These are phyloP conservation scores for Pseudomyrmex sp. DNA, from an alignment of 1,140 invertebrate genomes.

Conservation along the genomic window DNA sequence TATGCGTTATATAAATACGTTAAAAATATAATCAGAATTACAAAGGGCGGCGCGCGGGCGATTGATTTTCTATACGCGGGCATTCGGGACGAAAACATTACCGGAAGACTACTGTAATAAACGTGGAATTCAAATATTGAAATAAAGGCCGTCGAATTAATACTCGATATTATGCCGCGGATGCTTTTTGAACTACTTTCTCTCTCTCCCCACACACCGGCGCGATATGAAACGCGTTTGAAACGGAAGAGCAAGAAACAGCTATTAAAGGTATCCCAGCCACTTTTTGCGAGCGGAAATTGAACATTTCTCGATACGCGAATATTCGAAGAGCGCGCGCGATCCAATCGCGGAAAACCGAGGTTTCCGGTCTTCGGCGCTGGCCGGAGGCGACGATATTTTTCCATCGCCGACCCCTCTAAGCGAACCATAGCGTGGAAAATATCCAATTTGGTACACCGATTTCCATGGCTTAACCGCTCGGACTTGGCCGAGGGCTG, in stretches of 20 bases:
- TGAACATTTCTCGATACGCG: constrained; percentile 54
- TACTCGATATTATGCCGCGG: constrained; percentile 50
- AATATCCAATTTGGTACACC: constrained; percentile 74
- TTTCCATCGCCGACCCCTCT: constrained; percentile 58
- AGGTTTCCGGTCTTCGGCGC: constrained; percentile 58
- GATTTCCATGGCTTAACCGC: constrained; percentile 69
- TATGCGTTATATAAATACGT: no score
- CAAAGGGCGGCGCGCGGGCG: not conserved
- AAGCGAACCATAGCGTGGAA: constrained; percentile 65
- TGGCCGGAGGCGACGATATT: constrained; percentile 69
- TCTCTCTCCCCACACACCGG: constrained; percentile 9
- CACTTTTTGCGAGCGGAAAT: constrained; percentile 47
- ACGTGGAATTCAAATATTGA: constrained; percentile 59
- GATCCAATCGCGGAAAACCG: constrained; percentile 70
- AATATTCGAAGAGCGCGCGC: constrained; percentile 60
- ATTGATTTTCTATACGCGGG: constrained; percentile 28
- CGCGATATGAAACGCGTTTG: constrained; percentile 39
- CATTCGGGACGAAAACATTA: constrained; percentile 39
- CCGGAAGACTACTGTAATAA: constrained; percentile 49
- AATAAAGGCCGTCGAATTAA: constrained; percentile 54
- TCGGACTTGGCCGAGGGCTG: constrained; percentile 68
- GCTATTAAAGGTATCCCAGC: constrained; percentile 60
- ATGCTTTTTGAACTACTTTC: constrained; percentile 52
- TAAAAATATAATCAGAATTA: not conserved
- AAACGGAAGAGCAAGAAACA: constrained; percentile 59